Evolutionary conservation across 2,113 vertebrate species (phyloP).

Genomic region (Rhea pennata): DNA sequence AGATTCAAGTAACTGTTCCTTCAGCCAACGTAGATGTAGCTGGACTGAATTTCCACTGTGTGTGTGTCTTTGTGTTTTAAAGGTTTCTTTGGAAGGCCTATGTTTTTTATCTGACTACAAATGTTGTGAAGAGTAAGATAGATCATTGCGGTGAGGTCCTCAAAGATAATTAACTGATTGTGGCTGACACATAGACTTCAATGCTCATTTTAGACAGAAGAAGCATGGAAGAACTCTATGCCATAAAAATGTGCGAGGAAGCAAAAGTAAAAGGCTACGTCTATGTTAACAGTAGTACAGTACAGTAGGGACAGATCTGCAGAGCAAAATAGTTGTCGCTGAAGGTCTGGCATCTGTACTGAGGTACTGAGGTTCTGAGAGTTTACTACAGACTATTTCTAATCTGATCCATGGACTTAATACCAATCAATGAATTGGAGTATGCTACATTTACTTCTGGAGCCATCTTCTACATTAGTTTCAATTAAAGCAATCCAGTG

Average conservation of each 20-base stretch:
- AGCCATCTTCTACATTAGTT: not conserved
- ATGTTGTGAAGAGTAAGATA: not conserved
- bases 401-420: not conserved
- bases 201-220: not conserved
- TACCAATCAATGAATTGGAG: fast-evolving
- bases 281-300: not conserved
- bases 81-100: not conserved
- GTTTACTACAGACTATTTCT: not conserved
- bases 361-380: not conserved
- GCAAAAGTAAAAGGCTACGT: not conserved
- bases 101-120: not conserved
- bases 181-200: not conserved
- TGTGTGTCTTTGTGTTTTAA: not conserved
- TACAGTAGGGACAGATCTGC: not conserved
- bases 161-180: not conserved
- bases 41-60: not conserved
- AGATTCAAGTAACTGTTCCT: not conserved
- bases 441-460: not conserved
- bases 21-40: not conserved
- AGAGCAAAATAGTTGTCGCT: not conserved
- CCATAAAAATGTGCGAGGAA: not conserved
- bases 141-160: not conserved
- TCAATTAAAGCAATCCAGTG: not conserved
- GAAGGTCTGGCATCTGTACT: not conserved
- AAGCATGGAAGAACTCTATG: not conserved